A percentile compares a stretch with the other conserved stretches of the same genome.
These are phyloP conservation scores for Adoxophyes honmai DNA, from an alignment of 1,140 invertebrate genomes.

Conservation along the genomic window DNA sequence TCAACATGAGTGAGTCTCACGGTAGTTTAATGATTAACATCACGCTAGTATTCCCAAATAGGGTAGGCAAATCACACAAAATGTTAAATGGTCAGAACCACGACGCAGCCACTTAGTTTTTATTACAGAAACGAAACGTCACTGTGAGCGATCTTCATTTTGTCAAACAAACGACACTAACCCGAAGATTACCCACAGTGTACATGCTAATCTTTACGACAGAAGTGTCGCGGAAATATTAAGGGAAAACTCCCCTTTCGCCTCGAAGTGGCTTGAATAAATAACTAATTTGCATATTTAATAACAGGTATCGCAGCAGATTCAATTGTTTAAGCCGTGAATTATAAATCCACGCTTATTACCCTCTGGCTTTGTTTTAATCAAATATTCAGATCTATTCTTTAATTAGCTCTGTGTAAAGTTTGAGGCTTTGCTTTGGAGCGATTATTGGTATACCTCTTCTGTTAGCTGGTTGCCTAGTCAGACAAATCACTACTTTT, in stretches of 20 bases:
- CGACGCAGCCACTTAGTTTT: no score
- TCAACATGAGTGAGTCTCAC: no score
- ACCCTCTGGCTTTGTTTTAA: constrained; percentile 42
- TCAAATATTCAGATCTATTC: constrained; percentile 56
- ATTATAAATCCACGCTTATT: constrained; percentile 60
- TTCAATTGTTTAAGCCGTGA: constrained; percentile 62
- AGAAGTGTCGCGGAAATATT: constrained; percentile 13
- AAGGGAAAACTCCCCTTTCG: constrained; percentile 36
- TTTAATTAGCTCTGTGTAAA: constrained; percentile 24
- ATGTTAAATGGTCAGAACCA: no score
- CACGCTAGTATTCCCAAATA: no score
- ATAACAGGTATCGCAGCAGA: constrained; percentile 61
- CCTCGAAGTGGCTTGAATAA: constrained; percentile 54
- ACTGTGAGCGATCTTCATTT: no score
- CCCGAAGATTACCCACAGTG: constrained; percentile 3
- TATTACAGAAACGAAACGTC: no score
- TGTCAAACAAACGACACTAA: background rate
- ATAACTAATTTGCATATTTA: constrained; percentile 71
- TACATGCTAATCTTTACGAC: constrained; percentile 12
- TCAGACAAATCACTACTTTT: no score
- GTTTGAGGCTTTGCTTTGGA: background rate
- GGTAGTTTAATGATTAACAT: no score
- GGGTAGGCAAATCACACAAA: no score
- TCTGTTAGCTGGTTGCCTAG: no score
- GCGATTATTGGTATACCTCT: no score